phyloP scores from a whole-genome alignment of 2,888 invertebrate species.

The Yponomeuta evonymella region DNA sequence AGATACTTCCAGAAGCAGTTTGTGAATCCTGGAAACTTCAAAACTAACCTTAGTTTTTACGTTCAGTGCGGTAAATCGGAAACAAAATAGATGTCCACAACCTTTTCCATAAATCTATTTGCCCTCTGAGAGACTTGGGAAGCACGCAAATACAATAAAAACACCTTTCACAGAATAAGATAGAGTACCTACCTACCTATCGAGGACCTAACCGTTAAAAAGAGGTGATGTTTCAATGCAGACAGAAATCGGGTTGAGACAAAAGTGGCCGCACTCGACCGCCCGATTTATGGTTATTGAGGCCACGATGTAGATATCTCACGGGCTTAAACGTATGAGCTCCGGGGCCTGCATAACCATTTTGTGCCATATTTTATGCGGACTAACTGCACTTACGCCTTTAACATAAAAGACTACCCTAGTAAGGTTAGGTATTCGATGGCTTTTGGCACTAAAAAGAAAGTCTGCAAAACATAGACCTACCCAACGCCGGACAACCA shows the following conservation, averaged over 20 bases:
- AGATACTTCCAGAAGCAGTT: too few relatives aligned
- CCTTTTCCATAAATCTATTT: too few relatives aligned
- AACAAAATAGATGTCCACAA: too few relatives aligned
- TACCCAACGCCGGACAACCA: too few relatives aligned
- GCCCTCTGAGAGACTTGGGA: too few relatives aligned
- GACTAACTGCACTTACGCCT: slow-evolving; percentile 1
- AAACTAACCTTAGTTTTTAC: too few relatives aligned
- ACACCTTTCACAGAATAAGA: background rate
- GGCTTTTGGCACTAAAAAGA: background rate
- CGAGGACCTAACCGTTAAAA: slow-evolving; percentile 13
- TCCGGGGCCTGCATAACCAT: slow-evolving; percentile 21
- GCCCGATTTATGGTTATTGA: slow-evolving; percentile 43
- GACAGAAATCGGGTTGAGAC: slow-evolving; percentile 28
- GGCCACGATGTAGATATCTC: slow-evolving; percentile 34
- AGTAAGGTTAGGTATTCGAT: background rate
- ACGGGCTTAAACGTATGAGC: slow-evolving; percentile 31
- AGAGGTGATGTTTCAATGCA: slow-evolving; percentile 32
- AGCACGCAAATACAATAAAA: too few relatives aligned
- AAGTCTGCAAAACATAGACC: too few relatives aligned
- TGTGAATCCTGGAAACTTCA: too few relatives aligned
- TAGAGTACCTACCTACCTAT: background rate
- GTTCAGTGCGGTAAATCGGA: too few relatives aligned
- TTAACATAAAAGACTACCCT: background rate
- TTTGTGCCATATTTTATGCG: slow-evolving; percentile 5
- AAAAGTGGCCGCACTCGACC: slow-evolving; percentile 16